Evolutionary conservation across 2,888 invertebrate genomes (phyloP), one percentile per base, ranked within the genome.

Genomic region (Agonum fuliginosum): DNA sequence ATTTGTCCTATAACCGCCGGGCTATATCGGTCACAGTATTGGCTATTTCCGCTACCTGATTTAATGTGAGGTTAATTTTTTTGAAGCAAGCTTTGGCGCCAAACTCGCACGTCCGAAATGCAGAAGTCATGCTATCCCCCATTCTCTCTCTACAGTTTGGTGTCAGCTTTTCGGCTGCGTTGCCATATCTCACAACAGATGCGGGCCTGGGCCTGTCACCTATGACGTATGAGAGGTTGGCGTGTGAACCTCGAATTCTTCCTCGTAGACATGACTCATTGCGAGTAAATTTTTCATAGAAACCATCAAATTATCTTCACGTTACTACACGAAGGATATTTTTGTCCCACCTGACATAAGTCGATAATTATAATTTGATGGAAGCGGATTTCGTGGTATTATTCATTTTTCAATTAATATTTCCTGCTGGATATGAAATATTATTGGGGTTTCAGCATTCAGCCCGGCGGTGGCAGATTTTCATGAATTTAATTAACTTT

Each of bases 261-360:
- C 54, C 14, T 5, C 43, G 2, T 3, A 14, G 69, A 75, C 51
- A 67, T 75, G 75, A 75, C 67, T 75, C 75, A 75, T 75, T 67
- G 48, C 67, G 12, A 12, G 67, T 75, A 62, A 75, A 75, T 75
- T 67, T 75, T 75, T 75, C 75, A 75, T 75, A 75, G 65, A 75
- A 72, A 51, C 75, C 75, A 75, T 75, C 67, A 75, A 75, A 75
- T 75, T 75, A 75, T 75, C 75, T 75, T 19, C 34, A 27, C 14
- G 27, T 65, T 67, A 27, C 19, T 8, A 62, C 58, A 75, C 67
- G 48, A 34, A 65, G 67, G 14, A 37, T 58, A 37, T 37, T 58
- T 54, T 22, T 1, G 8, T 17, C 10, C 10, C 51, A 19, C 19
- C 14, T 46, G 24, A 58, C 37, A 54, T n/a, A 54, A 58, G 34